phyloP scores from a whole-genome alignment of 23 tunicate species.

The Clavelina lepadiformis region DNA sequence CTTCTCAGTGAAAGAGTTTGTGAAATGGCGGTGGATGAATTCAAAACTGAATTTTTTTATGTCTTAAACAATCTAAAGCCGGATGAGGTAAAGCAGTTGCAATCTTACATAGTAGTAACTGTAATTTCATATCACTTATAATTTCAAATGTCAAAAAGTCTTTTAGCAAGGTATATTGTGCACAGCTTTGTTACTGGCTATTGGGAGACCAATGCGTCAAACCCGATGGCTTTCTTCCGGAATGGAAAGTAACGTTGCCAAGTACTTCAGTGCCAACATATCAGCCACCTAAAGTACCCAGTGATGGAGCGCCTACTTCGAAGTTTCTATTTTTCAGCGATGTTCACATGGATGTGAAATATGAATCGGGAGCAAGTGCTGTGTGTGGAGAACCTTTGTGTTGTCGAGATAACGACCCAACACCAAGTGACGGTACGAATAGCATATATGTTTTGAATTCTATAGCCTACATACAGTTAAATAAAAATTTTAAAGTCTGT shows the following conservation, averaged over 20 bases:
- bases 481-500: not conserved
- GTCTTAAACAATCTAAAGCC: constrained; percentile 57
- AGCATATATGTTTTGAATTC: not conserved
- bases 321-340: constrained; percentile 76
- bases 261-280: constrained; percentile 30
- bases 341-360: constrained; percentile 78
- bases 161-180: not conserved
- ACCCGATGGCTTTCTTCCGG: constrained; percentile 63
- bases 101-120: too few relatives aligned
- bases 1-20: constrained; percentile 70
- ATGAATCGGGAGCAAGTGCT: constrained; percentile 74
- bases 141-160: not conserved
- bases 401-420: constrained; percentile 62
- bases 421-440: constrained; percentile 23
- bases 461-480: not conserved
- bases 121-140: not conserved
- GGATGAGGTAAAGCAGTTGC: constrained; percentile 42
- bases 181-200: constrained; percentile 62
- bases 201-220: constrained; percentile 44
- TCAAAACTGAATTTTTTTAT: constrained; percentile 39
- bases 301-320: constrained; percentile 33
- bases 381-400: constrained; percentile 86
- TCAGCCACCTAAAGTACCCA: constrained; percentile 20
- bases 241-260: constrained; percentile 42
- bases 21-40: constrained; percentile 61